A percentile compares a stretch with the other conserved stretches of the same genome.
Evolutionary conservation across 2,113 vertebrate genomes (phyloP).

Genomic region (Muntiacus muntjak): DNA sequence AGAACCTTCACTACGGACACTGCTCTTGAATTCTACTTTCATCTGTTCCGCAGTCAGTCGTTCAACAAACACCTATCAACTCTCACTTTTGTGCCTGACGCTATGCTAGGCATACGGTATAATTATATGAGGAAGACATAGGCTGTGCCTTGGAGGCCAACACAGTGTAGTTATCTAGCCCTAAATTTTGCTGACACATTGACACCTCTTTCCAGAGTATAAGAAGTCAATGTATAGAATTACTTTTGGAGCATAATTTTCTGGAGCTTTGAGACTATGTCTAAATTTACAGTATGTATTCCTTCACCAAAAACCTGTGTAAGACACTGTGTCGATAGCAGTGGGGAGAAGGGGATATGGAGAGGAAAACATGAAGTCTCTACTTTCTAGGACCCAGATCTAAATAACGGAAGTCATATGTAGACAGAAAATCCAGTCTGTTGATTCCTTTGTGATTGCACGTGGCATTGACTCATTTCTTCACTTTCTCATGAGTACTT

Average conservation of each 20-base stretch:
- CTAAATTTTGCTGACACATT: background rate
- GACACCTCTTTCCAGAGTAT: background rate
- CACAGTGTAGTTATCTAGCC: background rate
- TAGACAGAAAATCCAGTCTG: background rate
- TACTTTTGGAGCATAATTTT: background rate
- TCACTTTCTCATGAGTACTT: fast-evolving
- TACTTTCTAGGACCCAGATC: background rate
- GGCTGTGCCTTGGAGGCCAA: background rate
- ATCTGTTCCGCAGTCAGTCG: background rate
- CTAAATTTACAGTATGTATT: background rate
- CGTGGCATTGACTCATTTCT: background rate
- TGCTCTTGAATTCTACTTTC: background rate
- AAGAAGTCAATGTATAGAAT: background rate
- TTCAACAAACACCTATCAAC: background rate
- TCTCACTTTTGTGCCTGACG: background rate
- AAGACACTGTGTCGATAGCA: background rate
- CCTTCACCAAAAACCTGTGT: background rate
- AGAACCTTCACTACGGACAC: background rate
- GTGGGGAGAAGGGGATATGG: background rate
- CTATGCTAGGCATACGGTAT: background rate
- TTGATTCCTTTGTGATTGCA: background rate
- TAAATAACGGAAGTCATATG: background rate
- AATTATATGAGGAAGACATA: background rate
- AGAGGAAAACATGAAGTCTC: background rate
- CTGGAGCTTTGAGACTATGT: background rate